Percentiles rank a stretch among this genome's conserved stretches.
phyloP scores from a whole-genome alignment of 2,888 invertebrate genomes.

The Netelia inedita region DNA sequence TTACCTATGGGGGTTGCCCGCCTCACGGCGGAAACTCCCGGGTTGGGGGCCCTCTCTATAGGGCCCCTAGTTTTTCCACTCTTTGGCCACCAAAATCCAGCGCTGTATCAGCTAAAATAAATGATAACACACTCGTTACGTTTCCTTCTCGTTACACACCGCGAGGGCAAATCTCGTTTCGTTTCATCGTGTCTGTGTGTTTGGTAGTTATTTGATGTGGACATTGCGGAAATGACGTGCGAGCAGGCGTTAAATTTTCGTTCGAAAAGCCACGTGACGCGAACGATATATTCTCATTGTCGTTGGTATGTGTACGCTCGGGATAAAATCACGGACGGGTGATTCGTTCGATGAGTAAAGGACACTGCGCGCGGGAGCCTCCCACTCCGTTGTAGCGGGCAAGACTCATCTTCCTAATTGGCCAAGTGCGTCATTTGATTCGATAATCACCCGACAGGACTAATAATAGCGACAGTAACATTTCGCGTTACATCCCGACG shows the following conservation, averaged over 20 bases:
- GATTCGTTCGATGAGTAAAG: conserved; percentile 27
- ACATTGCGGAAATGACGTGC: background rate
- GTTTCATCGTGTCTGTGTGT: conserved; percentile 24
- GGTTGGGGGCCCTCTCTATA: conserved; percentile 81
- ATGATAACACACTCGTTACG: conserved; percentile 56
- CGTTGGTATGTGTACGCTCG: background rate
- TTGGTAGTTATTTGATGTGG: conserved; percentile 4
- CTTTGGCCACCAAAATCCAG: conserved; percentile 79
- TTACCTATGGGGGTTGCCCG: conserved; percentile 74
- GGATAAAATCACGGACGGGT: conserved; percentile 1
- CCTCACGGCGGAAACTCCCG: conserved; percentile 79
- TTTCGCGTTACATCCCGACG: conserved; percentile 17
- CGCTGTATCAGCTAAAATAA: conserved; percentile 82
- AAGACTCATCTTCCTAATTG: conserved; percentile 47
- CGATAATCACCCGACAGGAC: conserved; percentile 34
- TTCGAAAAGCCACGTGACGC: conserved; percentile 40
- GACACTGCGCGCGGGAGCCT: conserved; percentile 20
- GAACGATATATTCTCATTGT: conserved; percentile 8
- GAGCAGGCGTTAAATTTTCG: conserved; percentile 5
- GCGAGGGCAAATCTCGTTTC: conserved; percentile 11
- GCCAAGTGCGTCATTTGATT: conserved; percentile 60
- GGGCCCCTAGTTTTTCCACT: conserved; percentile 79
- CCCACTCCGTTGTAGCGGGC: conserved; percentile 3
- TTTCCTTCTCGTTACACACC: conserved; percentile 12
- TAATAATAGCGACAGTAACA: conserved; percentile 54